phyloP scores from a whole-genome alignment of 53 echinoderm and acorn worm genomes.

The Stichopus horrens region DNA sequence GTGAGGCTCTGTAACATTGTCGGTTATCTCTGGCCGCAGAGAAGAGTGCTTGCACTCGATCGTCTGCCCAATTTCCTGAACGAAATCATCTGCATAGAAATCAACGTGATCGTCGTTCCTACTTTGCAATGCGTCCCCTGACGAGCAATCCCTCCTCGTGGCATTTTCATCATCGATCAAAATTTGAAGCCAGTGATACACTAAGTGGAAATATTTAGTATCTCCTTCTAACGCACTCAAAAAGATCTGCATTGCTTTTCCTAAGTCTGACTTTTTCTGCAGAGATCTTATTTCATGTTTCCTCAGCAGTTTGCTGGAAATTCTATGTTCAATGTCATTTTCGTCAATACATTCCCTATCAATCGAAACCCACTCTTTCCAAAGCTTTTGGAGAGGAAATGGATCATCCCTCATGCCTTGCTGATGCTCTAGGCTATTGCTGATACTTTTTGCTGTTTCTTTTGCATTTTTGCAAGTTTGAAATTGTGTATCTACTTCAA shows the following conservation, averaged over 20 bases:
- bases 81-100: not conserved
- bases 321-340: not conserved
- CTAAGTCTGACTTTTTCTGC: not conserved
- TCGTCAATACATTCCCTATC: conserved; percentile 8
- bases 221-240: not conserved
- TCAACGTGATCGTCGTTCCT: not conserved
- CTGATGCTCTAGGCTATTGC: not conserved
- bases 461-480: not conserved
- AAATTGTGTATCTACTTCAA: not conserved
- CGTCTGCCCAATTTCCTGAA: not conserved
- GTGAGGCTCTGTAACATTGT: not conserved
- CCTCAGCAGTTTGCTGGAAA: not conserved
- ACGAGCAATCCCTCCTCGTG: too few species aligned
- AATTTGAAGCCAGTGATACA: not conserved
- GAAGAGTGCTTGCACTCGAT: not conserved
- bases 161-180: not conserved
- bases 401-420: too few species aligned
- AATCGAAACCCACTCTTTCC: conserved; percentile 10
- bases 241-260: not conserved
- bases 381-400: conserved; percentile 9
- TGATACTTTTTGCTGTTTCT: not conserved
- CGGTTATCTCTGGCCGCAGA: not conserved
- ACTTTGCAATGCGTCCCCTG: not conserved
- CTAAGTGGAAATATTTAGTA: not conserved
- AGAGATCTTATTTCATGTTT: conserved; percentile 4